Percentiles rank a stretch among this genome's conserved stretches.
Evolutionary conservation across 2,113 vertebrate species (phyloP).

Genomic region (Nematolebias whitei): DNA sequence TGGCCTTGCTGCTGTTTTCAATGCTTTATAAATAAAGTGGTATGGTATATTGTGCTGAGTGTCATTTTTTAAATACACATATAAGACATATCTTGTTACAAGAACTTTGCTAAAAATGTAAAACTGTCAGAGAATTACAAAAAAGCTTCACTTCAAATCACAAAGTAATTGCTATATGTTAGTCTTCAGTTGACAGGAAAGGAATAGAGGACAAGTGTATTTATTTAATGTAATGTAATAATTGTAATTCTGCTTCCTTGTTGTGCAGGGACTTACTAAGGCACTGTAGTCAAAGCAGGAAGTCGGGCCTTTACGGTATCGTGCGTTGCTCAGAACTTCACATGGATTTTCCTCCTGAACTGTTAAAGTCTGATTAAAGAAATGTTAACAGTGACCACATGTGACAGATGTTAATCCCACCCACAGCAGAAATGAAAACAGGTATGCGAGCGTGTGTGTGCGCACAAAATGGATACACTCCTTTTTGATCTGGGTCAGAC

Average conservation of each 20-base stretch:
- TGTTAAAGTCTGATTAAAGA: slow-evolving; percentile 67
- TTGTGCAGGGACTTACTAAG: slow-evolving; percentile 80
- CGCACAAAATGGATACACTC: slow-evolving; percentile 90
- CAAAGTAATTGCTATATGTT: too few species aligned
- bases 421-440: slow-evolving; percentile 13
- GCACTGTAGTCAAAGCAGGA: slow-evolving; percentile 97
- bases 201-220: too few species aligned
- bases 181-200: too few species aligned
- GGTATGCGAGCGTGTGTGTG: not conserved
- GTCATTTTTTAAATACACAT: not conserved
- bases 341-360: slow-evolving; percentile 95
- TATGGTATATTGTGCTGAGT: too few species aligned
- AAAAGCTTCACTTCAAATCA: too few species aligned
- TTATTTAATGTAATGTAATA: too few species aligned
- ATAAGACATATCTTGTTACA: too few species aligned
- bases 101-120: too few species aligned
- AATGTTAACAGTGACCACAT: not conserved
- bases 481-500: slow-evolving; percentile 88
- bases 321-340: slow-evolving; percentile 89
- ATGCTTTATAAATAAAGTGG: too few species aligned
- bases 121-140: too few species aligned
- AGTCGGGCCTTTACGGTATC: slow-evolving; percentile 93
- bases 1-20: too few species aligned
- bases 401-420: too few species aligned
- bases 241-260: not conserved